phyloP scores from a whole-genome alignment of 2,113 vertebrate species.

The Pampusana beccarii region DNA sequence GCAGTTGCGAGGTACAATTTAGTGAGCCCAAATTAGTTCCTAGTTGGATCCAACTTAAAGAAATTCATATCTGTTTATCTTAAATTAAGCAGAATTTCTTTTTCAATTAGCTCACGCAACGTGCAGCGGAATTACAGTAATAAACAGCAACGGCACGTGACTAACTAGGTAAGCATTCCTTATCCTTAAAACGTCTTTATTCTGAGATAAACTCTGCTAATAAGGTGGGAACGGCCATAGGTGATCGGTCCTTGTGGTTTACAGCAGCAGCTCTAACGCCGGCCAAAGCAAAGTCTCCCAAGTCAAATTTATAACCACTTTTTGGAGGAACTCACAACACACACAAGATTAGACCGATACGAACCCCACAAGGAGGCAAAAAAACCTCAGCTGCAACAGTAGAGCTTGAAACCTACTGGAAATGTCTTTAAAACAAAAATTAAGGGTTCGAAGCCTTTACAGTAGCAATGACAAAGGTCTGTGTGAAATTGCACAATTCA shows the following conservation, averaged over 20 bases:
- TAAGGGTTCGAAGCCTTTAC: background rate
- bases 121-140: background rate
- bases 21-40: background rate
- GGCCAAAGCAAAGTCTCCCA: background rate
- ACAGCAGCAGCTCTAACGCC: background rate
- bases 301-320: background rate
- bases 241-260: background rate
- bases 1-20: background rate
- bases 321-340: background rate
- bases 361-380: background rate
- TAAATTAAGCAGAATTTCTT: background rate
- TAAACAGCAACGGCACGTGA: background rate
- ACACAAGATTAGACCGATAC: background rate
- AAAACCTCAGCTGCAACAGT: background rate
- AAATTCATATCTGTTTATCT: slow-evolving; percentile 18
- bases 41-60: background rate
- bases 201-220: background rate
- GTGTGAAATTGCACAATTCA: background rate
- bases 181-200: background rate
- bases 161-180: background rate
- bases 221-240: background rate
- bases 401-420: background rate
- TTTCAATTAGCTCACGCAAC: background rate
- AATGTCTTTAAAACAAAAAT: background rate
- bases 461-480: background rate